A percentile compares a stretch with the other conserved stretches of the same genome.
Evolutionary conservation across 2,797 vertebrate genomes (phyloP).

Genomic region (Silurus aristotelis): DNA sequence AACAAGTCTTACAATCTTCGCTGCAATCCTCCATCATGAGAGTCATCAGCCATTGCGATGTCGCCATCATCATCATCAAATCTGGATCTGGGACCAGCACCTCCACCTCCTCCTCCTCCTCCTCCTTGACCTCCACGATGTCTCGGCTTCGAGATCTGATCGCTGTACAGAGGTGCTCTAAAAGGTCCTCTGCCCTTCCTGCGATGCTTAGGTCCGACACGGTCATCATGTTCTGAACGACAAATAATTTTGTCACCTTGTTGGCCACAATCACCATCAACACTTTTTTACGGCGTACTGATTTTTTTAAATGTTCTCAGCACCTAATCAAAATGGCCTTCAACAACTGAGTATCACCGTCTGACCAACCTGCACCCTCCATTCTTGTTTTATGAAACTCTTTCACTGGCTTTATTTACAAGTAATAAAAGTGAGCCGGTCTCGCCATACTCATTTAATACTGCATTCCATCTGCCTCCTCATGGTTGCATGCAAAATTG

Average conservation of each 20-base stretch:
- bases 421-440: background rate
- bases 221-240: slow-evolving; percentile 77
- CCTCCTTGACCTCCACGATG: slow-evolving; percentile 60
- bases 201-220: slow-evolving; percentile 71
- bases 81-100: slow-evolving; percentile 59
- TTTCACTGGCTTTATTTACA: background rate
- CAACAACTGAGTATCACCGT: too few species aligned
- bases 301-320: too few species aligned
- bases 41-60: slow-evolving; percentile 74
- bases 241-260: background rate
- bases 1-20: slow-evolving; percentile 57
- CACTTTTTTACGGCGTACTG: background rate
- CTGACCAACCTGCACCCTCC: background rate
- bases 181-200: slow-evolving; percentile 80
- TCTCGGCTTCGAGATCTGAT: slow-evolving; percentile 63
- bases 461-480: background rate
- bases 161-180: slow-evolving; percentile 74
- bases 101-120: slow-evolving; percentile 51
- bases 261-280: background rate
- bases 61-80: slow-evolving; percentile 77
- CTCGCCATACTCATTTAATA: background rate
- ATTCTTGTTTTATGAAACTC: background rate
- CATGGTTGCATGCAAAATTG: background rate
- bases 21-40: slow-evolving; percentile 64
- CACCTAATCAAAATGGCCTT: too few species aligned